Evolutionary conservation across 2,113 vertebrate genomes (phyloP).

Genomic region (Silurus meridionalis): DNA sequence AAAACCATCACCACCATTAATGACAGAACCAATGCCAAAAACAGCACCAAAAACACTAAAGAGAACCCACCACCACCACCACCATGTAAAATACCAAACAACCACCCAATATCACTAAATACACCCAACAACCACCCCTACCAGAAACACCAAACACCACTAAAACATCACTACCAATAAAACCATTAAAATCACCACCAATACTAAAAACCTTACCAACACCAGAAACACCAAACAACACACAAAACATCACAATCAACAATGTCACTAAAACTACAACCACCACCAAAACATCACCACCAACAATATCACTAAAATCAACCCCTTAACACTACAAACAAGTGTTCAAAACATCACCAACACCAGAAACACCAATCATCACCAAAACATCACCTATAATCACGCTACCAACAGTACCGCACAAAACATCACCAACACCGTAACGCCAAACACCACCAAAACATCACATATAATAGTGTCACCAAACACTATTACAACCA

Average conservation of each 20-base stretch:
- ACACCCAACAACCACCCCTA: too few species aligned
- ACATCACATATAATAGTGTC: not conserved
- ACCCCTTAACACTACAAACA: not conserved
- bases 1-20: too few species aligned
- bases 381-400: not conserved
- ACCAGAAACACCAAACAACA: not conserved
- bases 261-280: not conserved
- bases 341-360: not conserved
- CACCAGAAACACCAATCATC: not conserved
- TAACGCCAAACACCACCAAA: not conserved
- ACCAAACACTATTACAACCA: not conserved
- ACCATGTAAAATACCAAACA: not conserved
- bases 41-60: too few species aligned
- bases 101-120: too few species aligned
- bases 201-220: not conserved
- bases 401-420: too few species aligned
- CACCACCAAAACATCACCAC: not conserved
- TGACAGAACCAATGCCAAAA: too few species aligned
- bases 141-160: too few species aligned
- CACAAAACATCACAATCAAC: not conserved
- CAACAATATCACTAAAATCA: not conserved
- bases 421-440: not conserved
- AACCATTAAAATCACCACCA: too few species aligned
- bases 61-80: not conserved
- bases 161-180: not conserved